phyloP scores from a whole-genome alignment of 2,797 vertebrate species.

The Eutrigla gurnardus region DNA sequence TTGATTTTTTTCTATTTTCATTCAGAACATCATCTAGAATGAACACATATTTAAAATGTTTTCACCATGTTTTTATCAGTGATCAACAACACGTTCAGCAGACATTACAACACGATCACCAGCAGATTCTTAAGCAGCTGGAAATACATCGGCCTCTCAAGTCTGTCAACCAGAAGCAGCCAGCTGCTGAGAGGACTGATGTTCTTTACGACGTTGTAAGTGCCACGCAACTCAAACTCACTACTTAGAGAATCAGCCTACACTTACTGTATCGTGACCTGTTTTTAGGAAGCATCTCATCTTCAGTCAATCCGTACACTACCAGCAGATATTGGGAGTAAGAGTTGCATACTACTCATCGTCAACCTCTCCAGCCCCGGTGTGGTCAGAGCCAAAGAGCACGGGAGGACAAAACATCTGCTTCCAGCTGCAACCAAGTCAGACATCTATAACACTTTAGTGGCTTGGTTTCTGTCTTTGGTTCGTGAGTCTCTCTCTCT shows the following conservation, averaged over 20 bases:
- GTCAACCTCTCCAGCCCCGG: constrained; percentile 77
- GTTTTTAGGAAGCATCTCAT: constrained; percentile 79
- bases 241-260: not conserved
- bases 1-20: not conserved
- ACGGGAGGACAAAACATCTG: constrained; percentile 33
- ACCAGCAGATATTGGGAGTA: constrained; percentile 45
- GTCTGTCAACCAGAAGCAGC: constrained; percentile 75
- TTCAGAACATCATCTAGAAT: constrained; percentile 3
- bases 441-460: constrained; percentile 74
- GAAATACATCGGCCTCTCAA: constrained; percentile 68
- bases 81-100: constrained; percentile 53
- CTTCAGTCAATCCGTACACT: constrained; percentile 66
- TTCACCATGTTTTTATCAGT: constrained; percentile 28
- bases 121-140: constrained; percentile 71
- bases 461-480: constrained; percentile 84
- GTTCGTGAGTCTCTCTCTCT: constrained; percentile 62
- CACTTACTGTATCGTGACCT: constrained; percentile 1
- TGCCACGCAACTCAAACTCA: not conserved
- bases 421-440: constrained; percentile 51
- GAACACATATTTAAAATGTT: constrained; percentile 18
- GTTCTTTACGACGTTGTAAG: constrained; percentile 79
- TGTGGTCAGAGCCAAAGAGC: constrained; percentile 49
- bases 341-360: constrained; percentile 72
- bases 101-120: constrained; percentile 34
- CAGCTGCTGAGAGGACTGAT: constrained; percentile 75